These are phyloP conservation scores for Megalops cyprinoides DNA, from an alignment of 2,797 vertebrate species.

Conservation along the genomic window DNA sequence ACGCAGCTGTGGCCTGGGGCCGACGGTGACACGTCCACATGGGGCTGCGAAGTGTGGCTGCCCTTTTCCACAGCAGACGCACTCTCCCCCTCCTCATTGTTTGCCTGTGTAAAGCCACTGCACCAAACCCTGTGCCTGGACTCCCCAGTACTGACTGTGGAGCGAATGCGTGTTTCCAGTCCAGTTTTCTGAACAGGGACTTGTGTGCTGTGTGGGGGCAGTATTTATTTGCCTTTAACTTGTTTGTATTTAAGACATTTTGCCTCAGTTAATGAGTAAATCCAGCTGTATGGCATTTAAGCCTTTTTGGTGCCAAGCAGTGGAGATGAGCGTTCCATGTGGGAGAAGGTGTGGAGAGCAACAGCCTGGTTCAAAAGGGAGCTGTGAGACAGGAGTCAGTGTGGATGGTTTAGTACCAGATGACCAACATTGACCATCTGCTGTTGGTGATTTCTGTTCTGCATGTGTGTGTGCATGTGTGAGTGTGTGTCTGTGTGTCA, in stretches of 20 bases:
- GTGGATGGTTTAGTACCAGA: constrained; percentile 63
- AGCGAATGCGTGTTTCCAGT: not conserved
- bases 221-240: too few species aligned
- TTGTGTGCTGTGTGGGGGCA: too few species aligned
- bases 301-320: not conserved
- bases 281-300: not conserved
- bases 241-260: too few species aligned
- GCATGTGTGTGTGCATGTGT: constrained; percentile 5
- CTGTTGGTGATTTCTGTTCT: constrained; percentile 42
- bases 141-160: not conserved
- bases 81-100: not conserved
- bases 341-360: not conserved
- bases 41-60: constrained; percentile 45
- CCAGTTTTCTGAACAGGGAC: not conserved
- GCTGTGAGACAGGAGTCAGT: constrained; percentile 15
- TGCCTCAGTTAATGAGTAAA: not conserved
- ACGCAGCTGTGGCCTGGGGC: constrained; percentile 48
- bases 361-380: constrained; percentile 13
- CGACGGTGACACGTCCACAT: constrained; percentile 38
- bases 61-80: constrained; percentile 3
- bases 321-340: not conserved
- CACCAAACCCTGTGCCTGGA: too few species aligned
- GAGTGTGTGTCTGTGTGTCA: constrained; percentile 11
- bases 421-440: constrained; percentile 75
- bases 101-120: not conserved